Evolutionary conservation across 2,113 vertebrate species (phyloP).

Genomic region (Candoia aspera): DNA sequence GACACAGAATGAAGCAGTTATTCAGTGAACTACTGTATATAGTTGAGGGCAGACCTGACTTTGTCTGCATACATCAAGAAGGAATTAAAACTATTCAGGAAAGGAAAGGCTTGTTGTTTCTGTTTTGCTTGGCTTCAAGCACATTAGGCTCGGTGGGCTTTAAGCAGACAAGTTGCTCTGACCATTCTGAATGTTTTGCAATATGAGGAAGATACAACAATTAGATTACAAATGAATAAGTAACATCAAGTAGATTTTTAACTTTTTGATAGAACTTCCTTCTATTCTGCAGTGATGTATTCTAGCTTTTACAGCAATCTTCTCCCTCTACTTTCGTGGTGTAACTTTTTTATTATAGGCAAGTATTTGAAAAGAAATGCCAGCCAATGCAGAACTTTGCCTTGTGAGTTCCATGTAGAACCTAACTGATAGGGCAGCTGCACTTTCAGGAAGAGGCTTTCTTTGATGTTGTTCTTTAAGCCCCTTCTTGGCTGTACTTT

Average conservation of each 20-base stretch:
- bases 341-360: neutral
- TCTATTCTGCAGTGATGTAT: neutral
- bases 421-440: conserved; percentile 29
- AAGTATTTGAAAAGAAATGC: neutral
- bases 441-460: conserved; percentile 16
- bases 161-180: neutral
- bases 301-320: neutral
- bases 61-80: neutral
- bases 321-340: neutral
- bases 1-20: neutral
- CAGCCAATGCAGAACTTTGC: neutral
- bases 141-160: neutral
- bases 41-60: neutral
- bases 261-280: neutral
- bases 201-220: neutral
- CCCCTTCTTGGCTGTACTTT: conserved; percentile 13
- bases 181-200: neutral
- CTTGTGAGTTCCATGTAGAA: neutral
- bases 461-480: conserved; percentile 23
- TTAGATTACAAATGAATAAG: neutral
- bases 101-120: neutral
- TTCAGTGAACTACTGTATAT: neutral
- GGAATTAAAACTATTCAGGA: neutral
- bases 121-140: neutral
- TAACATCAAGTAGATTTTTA: neutral